Evolutionary conservation across 2,797 vertebrate genomes (phyloP), one percentile per base, ranked within the genome.

Genomic region (Eidolon dupreanum): DNA sequence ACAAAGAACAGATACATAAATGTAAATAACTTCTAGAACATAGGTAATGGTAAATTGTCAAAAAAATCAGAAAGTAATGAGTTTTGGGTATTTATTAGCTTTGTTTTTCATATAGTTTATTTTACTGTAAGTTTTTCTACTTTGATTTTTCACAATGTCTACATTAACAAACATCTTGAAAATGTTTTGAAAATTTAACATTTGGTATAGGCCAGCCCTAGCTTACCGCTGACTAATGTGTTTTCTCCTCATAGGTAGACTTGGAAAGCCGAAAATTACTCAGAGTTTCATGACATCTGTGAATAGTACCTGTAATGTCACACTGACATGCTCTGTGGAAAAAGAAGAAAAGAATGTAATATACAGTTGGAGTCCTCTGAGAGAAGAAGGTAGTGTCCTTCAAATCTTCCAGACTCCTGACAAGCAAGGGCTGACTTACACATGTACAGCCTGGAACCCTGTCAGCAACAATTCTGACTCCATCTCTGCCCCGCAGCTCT

Each of bases 241-340:
- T 51, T 90, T 93, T 81, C 33, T 11, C 22, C 28, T 68, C 81
- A 65, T 17, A 98, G 97, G 79, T 65, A 87, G 78, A 1, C 94
- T 97, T 55, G 85, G 31, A n/a, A 97, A 94, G 46, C 96, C 96
- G 59, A 97, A 38, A 93, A 97, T 98, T 38, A 97, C 83, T 5
- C 90, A n/a, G 74, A 95, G 22, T 81, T 51, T 63, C 31, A 65
- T 84, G 33, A 31, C 82, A 36, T 81, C 43, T 85, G 12, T 15
- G 20, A 97, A 98, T 43, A 91, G 41, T 33, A 95, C 95, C 36
- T 98, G 97, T 81, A 97, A 97, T 24, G 93, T 97, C 91, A 97
- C 97, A 49, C 75, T 97, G 83, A 97, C 51, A 0, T 97, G 97
- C 83, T 97, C 93, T 59, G 36, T 96, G 38, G 94, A 90, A 9